Evolutionary conservation across 2,113 vertebrate genomes (phyloP).

Genomic region (Diphyllodes magnificus): DNA sequence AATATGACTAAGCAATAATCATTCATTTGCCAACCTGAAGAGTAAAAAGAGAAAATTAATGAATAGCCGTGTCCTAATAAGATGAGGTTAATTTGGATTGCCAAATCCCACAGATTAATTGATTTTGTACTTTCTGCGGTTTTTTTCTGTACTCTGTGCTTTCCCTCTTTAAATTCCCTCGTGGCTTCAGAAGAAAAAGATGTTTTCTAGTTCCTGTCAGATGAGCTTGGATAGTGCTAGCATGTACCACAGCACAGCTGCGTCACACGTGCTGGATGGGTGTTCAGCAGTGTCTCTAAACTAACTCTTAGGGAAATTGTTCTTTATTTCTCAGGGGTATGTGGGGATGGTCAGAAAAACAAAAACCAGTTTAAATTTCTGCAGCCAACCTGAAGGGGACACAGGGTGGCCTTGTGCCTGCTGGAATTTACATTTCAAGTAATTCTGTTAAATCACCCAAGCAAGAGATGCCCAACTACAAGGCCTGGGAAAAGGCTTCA

Average conservation of each 20-base stretch:
- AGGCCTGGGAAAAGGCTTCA: neutral
- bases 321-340: neutral
- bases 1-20: neutral
- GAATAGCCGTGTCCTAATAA: neutral
- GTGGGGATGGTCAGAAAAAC: neutral
- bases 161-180: neutral
- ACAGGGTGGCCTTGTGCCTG: neutral
- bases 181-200: slow-evolving; percentile 1
- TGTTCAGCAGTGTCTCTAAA: neutral
- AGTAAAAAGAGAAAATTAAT: neutral
- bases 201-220: slow-evolving; percentile 1
- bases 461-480: neutral
- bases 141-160: neutral
- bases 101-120: neutral
- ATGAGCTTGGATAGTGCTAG: neutral
- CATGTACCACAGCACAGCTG: neutral
- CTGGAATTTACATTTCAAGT: neutral
- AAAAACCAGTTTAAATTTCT: neutral
- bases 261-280: neutral
- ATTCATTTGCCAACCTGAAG: neutral
- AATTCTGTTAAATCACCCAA: neutral
- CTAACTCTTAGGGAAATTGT: neutral
- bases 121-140: neutral
- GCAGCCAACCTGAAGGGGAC: neutral
- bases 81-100: neutral